Percentiles rank a stretch among this genome's conserved stretches.
Evolutionary conservation across 2,888 invertebrate genomes (phyloP).

Genomic region (Drosophila anomalata): DNA sequence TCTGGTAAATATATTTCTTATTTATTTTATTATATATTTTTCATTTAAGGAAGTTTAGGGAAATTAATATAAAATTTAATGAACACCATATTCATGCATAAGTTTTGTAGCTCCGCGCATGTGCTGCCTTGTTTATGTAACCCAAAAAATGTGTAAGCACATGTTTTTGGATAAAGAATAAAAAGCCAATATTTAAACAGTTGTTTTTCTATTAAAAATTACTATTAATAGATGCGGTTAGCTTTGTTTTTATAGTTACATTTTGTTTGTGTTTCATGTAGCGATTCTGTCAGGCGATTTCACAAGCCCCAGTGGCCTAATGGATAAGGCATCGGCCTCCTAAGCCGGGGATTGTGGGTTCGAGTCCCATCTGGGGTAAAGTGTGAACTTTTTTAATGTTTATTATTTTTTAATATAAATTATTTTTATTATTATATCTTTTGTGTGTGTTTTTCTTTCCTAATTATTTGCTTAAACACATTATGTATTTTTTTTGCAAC

Average conservation of each 20-base stretch:
- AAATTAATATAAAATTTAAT: no score
- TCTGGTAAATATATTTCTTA: not conserved
- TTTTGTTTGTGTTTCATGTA: not conserved
- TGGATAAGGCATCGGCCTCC: slow-evolving; percentile 51
- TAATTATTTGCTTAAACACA: not conserved
- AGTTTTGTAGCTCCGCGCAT: not conserved
- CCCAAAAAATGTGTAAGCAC: not conserved
- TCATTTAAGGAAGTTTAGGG: no score
- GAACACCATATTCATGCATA: no score
- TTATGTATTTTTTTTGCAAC: not conserved
- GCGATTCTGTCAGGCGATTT: not conserved
- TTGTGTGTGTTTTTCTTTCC: no score
- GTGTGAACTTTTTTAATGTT: slow-evolving; percentile 8
- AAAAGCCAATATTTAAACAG: slow-evolving; percentile 1
- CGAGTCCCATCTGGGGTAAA: slow-evolving; percentile 50
- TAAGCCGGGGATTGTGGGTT: slow-evolving; percentile 52
- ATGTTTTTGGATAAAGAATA: not conserved
- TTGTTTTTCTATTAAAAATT: not conserved
- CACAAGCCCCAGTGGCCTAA: slow-evolving; percentile 45
- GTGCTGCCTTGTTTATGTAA: not conserved
- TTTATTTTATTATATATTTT: no score
- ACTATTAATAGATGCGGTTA: not conserved
- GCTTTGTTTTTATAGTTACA: not conserved
- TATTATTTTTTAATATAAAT: not conserved
- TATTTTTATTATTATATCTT: not conserved